Percentiles rank a stretch among this genome's conserved stretches.
These are phyloP conservation scores for Mustela lutreola DNA, from an alignment of 2,113 vertebrate genomes.

Conservation along the genomic window DNA sequence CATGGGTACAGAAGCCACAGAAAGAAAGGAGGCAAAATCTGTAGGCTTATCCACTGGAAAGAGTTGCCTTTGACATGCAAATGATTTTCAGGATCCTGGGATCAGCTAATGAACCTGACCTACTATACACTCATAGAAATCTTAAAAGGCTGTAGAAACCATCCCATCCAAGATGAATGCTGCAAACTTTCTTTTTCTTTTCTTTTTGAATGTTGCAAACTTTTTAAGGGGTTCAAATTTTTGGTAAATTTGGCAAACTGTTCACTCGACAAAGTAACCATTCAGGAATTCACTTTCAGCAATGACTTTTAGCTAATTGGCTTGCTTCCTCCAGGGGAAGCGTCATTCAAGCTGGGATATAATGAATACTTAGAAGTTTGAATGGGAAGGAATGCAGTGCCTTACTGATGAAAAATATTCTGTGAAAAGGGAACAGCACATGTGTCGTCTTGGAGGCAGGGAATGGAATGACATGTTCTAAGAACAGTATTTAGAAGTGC, in stretches of 20 bases:
- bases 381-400: not conserved
- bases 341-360: not conserved
- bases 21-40: not conserved
- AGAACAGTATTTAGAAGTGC: not conserved
- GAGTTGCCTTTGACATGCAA: too few species aligned
- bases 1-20: not conserved
- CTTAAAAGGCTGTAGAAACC: not conserved
- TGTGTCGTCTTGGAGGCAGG: not conserved
- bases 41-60: too few species aligned
- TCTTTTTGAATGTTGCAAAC: not conserved
- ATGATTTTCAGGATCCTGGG: not conserved
- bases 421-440: not conserved
- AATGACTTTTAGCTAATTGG: not conserved
- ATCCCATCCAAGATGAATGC: not conserved
- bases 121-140: not conserved
- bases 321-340: not conserved
- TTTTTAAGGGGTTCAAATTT: conserved; percentile 22
- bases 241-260: not conserved
- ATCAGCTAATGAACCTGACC: not conserved
- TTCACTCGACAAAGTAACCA: not conserved
- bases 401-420: not conserved
- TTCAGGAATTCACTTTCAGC: conserved; percentile 9
- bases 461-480: not conserved
- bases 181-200: not conserved
- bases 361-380: not conserved